These are phyloP conservation scores for Lysandra coridon DNA, from an alignment of 2,888 invertebrate species.

Conservation along the genomic window DNA sequence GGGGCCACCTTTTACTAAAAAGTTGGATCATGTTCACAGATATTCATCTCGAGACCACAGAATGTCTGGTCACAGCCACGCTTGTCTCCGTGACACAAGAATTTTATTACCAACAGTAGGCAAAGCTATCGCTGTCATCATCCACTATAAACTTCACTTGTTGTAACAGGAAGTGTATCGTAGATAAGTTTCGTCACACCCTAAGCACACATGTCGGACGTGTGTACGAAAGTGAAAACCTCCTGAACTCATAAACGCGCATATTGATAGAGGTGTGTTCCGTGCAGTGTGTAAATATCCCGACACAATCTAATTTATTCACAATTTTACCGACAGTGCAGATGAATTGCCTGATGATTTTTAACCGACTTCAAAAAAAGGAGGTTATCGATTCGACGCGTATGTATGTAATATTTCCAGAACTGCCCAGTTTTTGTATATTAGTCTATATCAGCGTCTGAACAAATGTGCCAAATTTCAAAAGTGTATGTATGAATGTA, in stretches of 20 bases:
- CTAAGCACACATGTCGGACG: conserved; percentile 16
- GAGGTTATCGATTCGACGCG: no score
- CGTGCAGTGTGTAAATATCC: background rate
- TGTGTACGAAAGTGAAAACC: conserved; percentile 13
- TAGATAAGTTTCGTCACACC: background rate
- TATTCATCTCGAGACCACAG: no score
- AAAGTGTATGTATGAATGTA: no score
- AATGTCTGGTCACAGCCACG: background rate
- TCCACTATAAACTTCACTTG: background rate
- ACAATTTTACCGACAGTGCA: background rate
- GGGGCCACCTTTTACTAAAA: no score
- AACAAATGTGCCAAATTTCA: no score
- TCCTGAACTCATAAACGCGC: background rate
- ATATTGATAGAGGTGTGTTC: conserved; percentile 6
- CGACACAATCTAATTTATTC: conserved; percentile 1
- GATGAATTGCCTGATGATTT: background rate
- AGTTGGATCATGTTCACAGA: no score
- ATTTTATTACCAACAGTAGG: background rate
- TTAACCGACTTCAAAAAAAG: no score
- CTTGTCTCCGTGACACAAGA: background rate
- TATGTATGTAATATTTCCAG: no score
- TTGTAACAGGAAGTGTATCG: background rate
- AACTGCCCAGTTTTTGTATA: no score
- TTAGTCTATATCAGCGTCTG: no score
- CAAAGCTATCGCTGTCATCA: background rate